These are phyloP conservation scores for Spodoptera exigua DNA, from an alignment of 2,888 invertebrate species.

Conservation along the genomic window DNA sequence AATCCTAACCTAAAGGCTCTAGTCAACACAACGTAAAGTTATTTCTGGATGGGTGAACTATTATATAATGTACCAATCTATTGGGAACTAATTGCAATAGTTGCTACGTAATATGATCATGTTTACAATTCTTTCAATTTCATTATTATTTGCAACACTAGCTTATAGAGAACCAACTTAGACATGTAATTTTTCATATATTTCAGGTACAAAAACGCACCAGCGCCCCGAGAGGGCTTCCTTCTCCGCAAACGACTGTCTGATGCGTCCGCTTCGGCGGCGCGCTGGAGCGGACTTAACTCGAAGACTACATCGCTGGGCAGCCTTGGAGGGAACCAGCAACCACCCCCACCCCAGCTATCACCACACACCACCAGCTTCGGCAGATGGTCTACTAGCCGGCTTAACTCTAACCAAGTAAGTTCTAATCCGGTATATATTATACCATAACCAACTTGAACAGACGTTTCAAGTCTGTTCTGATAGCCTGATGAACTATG, in stretches of 20 bases:
- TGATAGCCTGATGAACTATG: too few relatives aligned
- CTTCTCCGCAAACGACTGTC: constrained; percentile 94
- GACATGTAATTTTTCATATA: not conserved
- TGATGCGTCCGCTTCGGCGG: constrained; percentile 90
- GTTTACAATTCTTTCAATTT: too few relatives aligned
- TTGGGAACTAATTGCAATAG: too few relatives aligned
- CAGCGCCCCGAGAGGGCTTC: constrained; percentile 94
- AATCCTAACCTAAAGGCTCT: too few relatives aligned
- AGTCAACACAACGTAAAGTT: too few relatives aligned
- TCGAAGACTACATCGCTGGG: constrained; percentile 96
- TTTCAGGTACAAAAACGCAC: constrained; percentile 90
- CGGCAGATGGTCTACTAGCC: constrained; percentile 93
- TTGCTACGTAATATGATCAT: too few relatives aligned
- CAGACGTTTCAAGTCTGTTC: too few relatives aligned
- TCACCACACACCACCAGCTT: constrained; percentile 88
- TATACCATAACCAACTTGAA: too few relatives aligned
- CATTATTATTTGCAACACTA: too few relatives aligned
- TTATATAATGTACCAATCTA: too few relatives aligned
- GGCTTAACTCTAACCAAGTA: constrained; percentile 92
- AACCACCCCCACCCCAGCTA: constrained; percentile 89
- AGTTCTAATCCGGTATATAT: constrained; percentile 32
- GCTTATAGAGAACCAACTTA: too few relatives aligned
- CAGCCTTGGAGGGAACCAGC: constrained; percentile 91
- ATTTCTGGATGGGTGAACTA: too few relatives aligned
- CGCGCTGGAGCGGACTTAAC: constrained; percentile 91